Conservation (phyloP, 1,140 invertebrate genomes). For the Drosophila seguyi region DNA sequence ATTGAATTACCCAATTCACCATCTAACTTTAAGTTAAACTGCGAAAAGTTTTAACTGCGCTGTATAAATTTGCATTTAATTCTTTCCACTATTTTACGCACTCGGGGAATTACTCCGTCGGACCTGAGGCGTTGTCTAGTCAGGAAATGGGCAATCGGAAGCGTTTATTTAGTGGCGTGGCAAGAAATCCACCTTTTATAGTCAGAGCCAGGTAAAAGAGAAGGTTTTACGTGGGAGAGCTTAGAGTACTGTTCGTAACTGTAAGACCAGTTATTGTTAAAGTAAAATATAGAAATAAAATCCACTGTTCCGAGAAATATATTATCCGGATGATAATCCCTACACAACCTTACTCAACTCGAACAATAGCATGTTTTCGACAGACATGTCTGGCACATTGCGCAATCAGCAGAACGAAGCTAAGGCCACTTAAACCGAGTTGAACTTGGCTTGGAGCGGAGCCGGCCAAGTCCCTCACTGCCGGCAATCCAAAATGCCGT, state of each 20-base stretch:
- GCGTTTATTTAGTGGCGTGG: slow-evolving; percentile 34
- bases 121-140: slow-evolving; percentile 13
- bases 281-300: neutral
- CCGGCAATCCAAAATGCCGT: slow-evolving; percentile 56
- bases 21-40: slow-evolving; percentile 10
- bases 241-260: neutral
- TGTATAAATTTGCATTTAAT: slow-evolving; percentile 16
- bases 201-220: neutral
- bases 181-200: slow-evolving; percentile 6
- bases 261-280: neutral
- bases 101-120: neutral
- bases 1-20: slow-evolving; percentile 9
- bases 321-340: neutral
- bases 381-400: slow-evolving; percentile 28
- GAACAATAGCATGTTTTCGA: slow-evolving; percentile 19
- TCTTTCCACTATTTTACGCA: slow-evolving; percentile 8
- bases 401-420: slow-evolving; percentile 41
- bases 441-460: slow-evolving; percentile 35
- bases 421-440: slow-evolving; percentile 20
- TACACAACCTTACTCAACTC: neutral
- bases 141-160: slow-evolving; percentile 54
- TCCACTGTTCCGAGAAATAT: neutral
- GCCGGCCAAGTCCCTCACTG: slow-evolving; percentile 44
- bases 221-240: neutral
- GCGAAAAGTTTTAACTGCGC: slow-evolving; percentile 13